These are phyloP conservation scores for Zaprionus tsacasi DNA, from an alignment of 1,140 invertebrate species.

Conservation along the genomic window DNA sequence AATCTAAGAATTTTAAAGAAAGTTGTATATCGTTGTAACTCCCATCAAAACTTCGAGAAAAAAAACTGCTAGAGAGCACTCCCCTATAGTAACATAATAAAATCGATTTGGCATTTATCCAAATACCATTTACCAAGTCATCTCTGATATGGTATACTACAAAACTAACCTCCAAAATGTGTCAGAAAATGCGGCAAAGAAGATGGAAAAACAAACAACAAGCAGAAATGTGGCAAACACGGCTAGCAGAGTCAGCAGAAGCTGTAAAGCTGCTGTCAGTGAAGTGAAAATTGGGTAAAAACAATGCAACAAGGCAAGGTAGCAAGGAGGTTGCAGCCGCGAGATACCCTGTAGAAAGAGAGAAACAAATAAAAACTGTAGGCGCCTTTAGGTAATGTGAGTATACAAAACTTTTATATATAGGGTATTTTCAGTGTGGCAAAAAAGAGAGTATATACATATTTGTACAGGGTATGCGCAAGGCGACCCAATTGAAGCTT, in stretches of 20 bases:
- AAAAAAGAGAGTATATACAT: too few species aligned
- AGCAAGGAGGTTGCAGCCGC: neutral
- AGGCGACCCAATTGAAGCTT: neutral
- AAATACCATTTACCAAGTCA: neutral
- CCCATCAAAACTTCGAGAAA: neutral
- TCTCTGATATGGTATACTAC: neutral
- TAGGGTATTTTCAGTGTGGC: neutral
- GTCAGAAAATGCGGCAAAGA: neutral
- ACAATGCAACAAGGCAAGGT: neutral
- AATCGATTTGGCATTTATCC: slow-evolving; percentile 4
- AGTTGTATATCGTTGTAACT: too few species aligned
- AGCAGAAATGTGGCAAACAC: neutral
- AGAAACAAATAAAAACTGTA: neutral
- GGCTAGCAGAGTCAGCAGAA: neutral
- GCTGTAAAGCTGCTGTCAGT: slow-evolving; percentile 3
- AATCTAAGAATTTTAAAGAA: neutral
- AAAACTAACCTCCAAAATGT: neutral
- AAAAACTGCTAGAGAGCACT: neutral
- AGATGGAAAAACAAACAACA: too few species aligned
- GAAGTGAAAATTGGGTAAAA: slow-evolving; percentile 3
- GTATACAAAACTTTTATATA: neutral
- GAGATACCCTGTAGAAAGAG: neutral
- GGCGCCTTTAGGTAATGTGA: neutral
- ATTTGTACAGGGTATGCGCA: slow-evolving; percentile 1
- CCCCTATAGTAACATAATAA: too few species aligned